These are phyloP conservation scores for Temnothorax ravouxi DNA, from an alignment of 2,888 invertebrate species.

Conservation along the genomic window DNA sequence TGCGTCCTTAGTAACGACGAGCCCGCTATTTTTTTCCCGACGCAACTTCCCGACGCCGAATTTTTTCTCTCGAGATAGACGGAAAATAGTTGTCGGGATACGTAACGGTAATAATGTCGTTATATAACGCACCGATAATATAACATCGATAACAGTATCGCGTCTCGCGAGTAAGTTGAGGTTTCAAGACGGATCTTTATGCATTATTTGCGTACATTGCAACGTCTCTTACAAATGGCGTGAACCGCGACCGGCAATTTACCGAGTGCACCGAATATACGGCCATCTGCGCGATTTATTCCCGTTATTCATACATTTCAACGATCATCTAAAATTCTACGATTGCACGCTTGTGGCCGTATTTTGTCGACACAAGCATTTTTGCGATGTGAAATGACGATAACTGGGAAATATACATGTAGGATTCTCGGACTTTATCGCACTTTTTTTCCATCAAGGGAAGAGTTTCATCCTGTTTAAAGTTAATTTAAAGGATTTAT, in stretches of 20 bases:
- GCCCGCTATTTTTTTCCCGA: conserved; percentile 23
- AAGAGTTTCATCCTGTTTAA: background rate
- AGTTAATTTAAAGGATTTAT: background rate
- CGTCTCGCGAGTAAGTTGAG: background rate
- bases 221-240: conserved; percentile 25
- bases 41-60: background rate
- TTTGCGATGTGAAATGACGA: conserved; percentile 22
- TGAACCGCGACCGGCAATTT: conserved; percentile 28
- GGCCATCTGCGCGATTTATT: conserved; percentile 36
- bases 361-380: conserved; percentile 38
- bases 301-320: conserved; percentile 50
- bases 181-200: conserved; percentile 36
- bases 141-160: conserved; percentile 1
- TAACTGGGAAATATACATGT: background rate
- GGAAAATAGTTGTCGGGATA: background rate
- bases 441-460: background rate
- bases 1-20: conserved; percentile 37
- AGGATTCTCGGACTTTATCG: background rate
- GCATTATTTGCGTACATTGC: conserved; percentile 29
- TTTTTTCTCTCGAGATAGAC: background rate
- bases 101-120: background rate
- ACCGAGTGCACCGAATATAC: conserved; percentile 25
- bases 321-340: conserved; percentile 41
- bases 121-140: background rate
- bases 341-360: conserved; percentile 31